Percentiles rank a stretch among this genome's conserved stretches.
Conservation (phyloP, 1,140 invertebrate species). For the Cydia strobilella region DNA sequence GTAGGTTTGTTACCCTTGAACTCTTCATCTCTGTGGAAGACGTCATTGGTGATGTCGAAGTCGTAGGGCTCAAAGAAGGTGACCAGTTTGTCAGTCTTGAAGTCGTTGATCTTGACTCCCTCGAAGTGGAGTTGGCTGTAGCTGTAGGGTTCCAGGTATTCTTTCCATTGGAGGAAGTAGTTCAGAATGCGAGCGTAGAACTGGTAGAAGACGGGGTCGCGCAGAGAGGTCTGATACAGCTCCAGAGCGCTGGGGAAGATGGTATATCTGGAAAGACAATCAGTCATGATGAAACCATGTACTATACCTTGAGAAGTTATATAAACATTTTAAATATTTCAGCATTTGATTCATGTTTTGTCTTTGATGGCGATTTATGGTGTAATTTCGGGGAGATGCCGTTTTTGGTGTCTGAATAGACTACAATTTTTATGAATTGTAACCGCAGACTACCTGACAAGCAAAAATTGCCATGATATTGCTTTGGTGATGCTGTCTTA, state of each 20-base stretch:
- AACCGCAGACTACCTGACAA: no score
- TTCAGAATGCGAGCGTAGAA: slow-evolving; percentile 82
- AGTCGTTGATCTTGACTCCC: slow-evolving; percentile 81
- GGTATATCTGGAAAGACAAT: slow-evolving; percentile 59
- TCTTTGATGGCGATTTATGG: no score
- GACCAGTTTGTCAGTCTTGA: slow-evolving; percentile 76
- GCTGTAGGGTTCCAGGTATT: slow-evolving; percentile 81
- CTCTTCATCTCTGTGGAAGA: slow-evolving; percentile 58
- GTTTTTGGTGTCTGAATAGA: no score
- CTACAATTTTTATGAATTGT: no score
- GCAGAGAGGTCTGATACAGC: slow-evolving; percentile 81
- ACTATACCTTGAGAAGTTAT: no score
- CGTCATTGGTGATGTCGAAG: slow-evolving; percentile 75
- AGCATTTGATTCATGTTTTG: no score
- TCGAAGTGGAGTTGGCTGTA: slow-evolving; percentile 79
- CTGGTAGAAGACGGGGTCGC: slow-evolving; percentile 85
- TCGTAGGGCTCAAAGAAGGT: slow-evolving; percentile 81
- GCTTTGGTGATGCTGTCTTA: no score
- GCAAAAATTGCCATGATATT: no score
- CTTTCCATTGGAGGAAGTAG: slow-evolving; percentile 81
- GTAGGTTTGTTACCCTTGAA: slow-evolving; percentile 42
- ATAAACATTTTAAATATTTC: no score
- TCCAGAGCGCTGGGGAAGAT: slow-evolving; percentile 78
- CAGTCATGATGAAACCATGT: not conserved
- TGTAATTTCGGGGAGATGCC: no score